phyloP scores from a whole-genome alignment of 1,140 invertebrate genomes.

The Triops cancriformis region DNA sequence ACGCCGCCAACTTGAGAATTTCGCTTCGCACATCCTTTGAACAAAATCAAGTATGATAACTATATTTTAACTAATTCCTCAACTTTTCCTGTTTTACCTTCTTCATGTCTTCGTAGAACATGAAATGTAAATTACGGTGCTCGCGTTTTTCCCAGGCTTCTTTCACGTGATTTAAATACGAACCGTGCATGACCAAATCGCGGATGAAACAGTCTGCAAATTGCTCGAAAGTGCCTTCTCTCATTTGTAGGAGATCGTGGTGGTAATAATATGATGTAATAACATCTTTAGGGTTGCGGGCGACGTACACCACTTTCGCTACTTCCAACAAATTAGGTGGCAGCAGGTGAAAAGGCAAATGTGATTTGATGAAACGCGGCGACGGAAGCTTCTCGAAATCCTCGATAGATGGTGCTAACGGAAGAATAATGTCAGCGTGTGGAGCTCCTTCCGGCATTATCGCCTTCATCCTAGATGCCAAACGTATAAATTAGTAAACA shows the following conservation, averaged over 20 bases:
- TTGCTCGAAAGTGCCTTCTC: slow-evolving; percentile 57
- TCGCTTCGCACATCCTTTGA: slow-evolving; percentile 20
- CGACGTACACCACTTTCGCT: slow-evolving; percentile 52
- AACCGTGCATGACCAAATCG: slow-evolving; percentile 43
- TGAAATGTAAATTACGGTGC: slow-evolving; percentile 31
- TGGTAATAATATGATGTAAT: slow-evolving; percentile 75
- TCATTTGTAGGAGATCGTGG: slow-evolving; percentile 61
- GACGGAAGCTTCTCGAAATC: slow-evolving; percentile 53
- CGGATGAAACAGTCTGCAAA: slow-evolving; percentile 68
- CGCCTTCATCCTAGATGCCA: no score
- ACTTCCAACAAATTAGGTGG: slow-evolving; percentile 33
- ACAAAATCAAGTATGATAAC: neutral
- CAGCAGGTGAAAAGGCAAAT: slow-evolving; percentile 41
- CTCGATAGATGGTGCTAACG: slow-evolving; percentile 48
- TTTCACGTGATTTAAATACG: slow-evolving; percentile 29
- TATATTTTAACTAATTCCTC: no score
- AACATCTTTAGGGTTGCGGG: slow-evolving; percentile 75
- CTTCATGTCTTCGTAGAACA: slow-evolving; percentile 33
- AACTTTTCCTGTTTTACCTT: slow-evolving; percentile 15
- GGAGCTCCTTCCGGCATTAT: neutral
- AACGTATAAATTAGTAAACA: no score
- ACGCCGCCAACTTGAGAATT: slow-evolving; percentile 21
- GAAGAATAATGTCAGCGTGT: neutral
- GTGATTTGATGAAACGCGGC: slow-evolving; percentile 40
- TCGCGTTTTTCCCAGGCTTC: slow-evolving; percentile 28